These are phyloP conservation scores for Neotoma lepida DNA, from an alignment of 2,113 vertebrate species.

Conservation along the genomic window DNA sequence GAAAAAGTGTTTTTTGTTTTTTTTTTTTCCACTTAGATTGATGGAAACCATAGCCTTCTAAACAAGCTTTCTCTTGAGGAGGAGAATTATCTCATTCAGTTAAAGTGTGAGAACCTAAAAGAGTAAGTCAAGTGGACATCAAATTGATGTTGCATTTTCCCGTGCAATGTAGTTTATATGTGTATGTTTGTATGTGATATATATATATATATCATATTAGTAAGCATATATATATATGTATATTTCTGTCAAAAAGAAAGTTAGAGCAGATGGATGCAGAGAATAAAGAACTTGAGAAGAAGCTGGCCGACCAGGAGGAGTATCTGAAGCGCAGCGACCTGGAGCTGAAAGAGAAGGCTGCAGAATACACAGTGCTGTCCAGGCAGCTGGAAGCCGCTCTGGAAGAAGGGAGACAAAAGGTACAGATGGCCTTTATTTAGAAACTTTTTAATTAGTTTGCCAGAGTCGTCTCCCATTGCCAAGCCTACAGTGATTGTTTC, in stretches of 20 bases:
- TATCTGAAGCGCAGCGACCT: slow-evolving; percentile 84
- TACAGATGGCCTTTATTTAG: slow-evolving; percentile 78
- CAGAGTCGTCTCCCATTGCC: slow-evolving; percentile 28
- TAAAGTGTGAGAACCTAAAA: slow-evolving; percentile 86
- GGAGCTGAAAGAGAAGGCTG: slow-evolving; percentile 88
- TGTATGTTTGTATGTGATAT: not conserved
- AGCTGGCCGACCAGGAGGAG: slow-evolving; percentile 88
- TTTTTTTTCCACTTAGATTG: slow-evolving; percentile 79
- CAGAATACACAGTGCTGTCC: slow-evolving; percentile 85
- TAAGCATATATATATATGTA: no score
- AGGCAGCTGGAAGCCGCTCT: slow-evolving; percentile 89
- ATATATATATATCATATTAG: not conserved
- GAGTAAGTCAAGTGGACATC: slow-evolving; percentile 83
- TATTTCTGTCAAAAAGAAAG: slow-evolving; percentile 83
- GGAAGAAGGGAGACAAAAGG: slow-evolving; percentile 89
- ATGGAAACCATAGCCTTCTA: slow-evolving; percentile 78
- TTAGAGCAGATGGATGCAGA: slow-evolving; percentile 87
- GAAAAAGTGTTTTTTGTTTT: not conserved
- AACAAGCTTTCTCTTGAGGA: slow-evolving; percentile 84
- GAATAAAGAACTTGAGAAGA: slow-evolving; percentile 89
- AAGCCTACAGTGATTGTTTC: slow-evolving; percentile 55
- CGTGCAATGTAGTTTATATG: not conserved
- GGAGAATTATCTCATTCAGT: slow-evolving; percentile 85
- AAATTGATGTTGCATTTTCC: slow-evolving; percentile 39
- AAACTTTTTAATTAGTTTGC: slow-evolving; percentile 64